Base-by-base conservation (phyloP, 2,888 invertebrate species). In the Temnothorax rugatulus region DNA sequence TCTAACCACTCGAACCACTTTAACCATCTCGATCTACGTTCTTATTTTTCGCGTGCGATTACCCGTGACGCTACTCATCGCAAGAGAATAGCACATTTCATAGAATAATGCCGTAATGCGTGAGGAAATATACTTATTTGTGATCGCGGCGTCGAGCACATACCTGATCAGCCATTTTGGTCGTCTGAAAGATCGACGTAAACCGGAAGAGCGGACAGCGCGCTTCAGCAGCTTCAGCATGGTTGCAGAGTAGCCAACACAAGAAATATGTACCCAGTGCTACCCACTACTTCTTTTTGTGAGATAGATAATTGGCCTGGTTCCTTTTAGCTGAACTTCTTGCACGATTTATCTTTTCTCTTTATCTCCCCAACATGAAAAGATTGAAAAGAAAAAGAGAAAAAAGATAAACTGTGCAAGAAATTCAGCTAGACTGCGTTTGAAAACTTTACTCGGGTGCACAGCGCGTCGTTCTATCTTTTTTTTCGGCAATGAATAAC, bases 101-200 rank as follows among this genome's bases (percentile, higher is more conserved):
- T 1, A 15, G 57, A 75, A 29, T 57, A 34, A 63, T 0, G 2
- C 7, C 15, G 18, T n/a, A 25, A 57, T 34, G 61, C 4, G 0
- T 1, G 21, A 66, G n/a, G 83, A 74, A 82, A 44, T 61, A 1
- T 29, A 61, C 29, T 79, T 86, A 85, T 82, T 59, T 52, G 8
- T 21, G 3, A 4, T 13, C 25, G 34, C 9, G 64, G 54, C 5
- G 63, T 11, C 15, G 44, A 21, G 52, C 21, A 96, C 97, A 94
- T 96, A 97, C 97, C 97, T 97, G 97, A 95, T 97, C 97, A 95
- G 97, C 97, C 97, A 97, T 97, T 95, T 97, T 97, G 96, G 95
- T 96, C 95, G 95, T 95, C 93, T 95, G 95, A 96, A 47, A 96
- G 90, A 85, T 1, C 41, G 84, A 88, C n/a, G 63, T 3, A 8